Conservation (phyloP, 2,888 invertebrate genomes). For the Diarsia rubi region DNA sequence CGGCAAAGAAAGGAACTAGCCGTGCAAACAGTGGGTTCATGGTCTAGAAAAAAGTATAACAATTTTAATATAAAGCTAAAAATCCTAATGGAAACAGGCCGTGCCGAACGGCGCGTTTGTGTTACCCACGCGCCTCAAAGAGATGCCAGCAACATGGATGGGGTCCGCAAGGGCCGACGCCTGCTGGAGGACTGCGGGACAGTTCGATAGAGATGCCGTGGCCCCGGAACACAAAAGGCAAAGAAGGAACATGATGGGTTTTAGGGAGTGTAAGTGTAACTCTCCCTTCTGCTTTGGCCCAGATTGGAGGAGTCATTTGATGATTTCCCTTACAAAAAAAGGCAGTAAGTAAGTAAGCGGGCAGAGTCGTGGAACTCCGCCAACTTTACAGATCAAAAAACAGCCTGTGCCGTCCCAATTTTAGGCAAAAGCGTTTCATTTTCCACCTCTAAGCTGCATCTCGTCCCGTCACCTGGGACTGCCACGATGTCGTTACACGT, state of each 20-base stretch:
- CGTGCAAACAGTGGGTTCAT: constrained; percentile 95
- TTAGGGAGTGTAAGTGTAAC: no score
- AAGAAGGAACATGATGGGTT: no score
- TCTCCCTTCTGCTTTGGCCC: no score
- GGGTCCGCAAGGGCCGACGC: no score
- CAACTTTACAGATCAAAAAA: no score
- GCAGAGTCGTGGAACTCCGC: neutral
- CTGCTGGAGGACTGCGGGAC: no score
- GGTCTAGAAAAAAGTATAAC: constrained; percentile 58
- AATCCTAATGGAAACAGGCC: neutral
- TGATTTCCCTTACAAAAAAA: neutral
- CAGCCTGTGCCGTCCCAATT: neutral
- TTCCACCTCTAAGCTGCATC: neutral
- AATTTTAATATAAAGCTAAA: neutral
- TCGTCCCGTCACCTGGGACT: neutral
- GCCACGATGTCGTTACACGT: neutral
- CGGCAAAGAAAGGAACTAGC: constrained; percentile 98
- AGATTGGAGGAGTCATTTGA: no score
- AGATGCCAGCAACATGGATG: no score
- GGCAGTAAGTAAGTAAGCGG: neutral
- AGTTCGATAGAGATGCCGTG: no score
- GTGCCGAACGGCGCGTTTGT: no score
- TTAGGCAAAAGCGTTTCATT: neutral
- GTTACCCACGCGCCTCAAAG: no score
- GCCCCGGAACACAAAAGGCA: no score